Evolutionary conservation across 2,888 invertebrate genomes (phyloP).

Genomic region (Trichopoda pennipes): DNA sequence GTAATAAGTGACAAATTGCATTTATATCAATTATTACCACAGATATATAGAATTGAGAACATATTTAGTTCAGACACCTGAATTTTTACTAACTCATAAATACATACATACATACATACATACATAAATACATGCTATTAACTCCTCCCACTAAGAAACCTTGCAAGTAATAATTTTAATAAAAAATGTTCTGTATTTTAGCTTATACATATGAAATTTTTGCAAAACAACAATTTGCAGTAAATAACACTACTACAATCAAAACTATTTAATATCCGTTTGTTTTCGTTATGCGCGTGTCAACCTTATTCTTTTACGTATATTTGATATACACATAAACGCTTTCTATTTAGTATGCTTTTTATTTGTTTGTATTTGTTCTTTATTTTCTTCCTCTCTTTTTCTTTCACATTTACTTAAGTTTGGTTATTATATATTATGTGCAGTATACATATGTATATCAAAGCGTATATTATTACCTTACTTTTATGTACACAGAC

Average conservation of each 20-base stretch:
- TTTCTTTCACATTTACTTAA: neutral
- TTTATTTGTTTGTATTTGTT: slow-evolving; percentile 21
- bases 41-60: no score
- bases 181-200: neutral
- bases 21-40: no score
- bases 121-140: no score
- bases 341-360: slow-evolving; percentile 1
- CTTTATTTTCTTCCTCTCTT: slow-evolving; percentile 25
- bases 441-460: neutral
- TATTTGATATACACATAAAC: neutral
- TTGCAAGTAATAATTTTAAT: neutral
- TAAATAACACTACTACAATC: slow-evolving; percentile 10
- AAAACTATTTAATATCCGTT: slow-evolving; percentile 50
- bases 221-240: slow-evolving; percentile 18
- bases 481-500: neutral
- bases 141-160: slow-evolving; percentile 3
- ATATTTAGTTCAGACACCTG: no score
- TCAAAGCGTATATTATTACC: neutral
- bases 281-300: slow-evolving; percentile 65
- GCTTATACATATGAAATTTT: neutral
- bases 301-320: slow-evolving; percentile 4
- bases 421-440: slow-evolving; percentile 4
- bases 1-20: no score
- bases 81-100: no score
- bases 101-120: no score